Conservation (phyloP, 2,888 invertebrate genomes). For the Rhaphigaster nebulosa region DNA sequence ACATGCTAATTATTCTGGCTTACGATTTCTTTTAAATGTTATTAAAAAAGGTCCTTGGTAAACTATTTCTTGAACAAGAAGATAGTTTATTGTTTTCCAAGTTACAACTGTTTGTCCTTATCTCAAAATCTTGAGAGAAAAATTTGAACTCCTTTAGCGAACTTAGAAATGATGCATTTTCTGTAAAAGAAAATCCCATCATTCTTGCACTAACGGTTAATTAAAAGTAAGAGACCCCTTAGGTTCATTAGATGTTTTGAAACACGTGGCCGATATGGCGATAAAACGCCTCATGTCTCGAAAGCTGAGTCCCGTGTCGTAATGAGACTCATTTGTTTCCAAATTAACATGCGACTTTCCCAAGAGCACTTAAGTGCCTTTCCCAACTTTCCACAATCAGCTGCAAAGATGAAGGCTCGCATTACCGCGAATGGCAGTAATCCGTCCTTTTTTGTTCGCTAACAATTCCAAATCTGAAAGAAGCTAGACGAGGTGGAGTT, state of each 20-base stretch:
- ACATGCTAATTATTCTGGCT: too few relatives aligned
- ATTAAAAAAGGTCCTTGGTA: too few relatives aligned
- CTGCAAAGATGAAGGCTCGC: background rate
- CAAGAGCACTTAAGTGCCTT: background rate
- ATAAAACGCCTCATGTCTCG: background rate
- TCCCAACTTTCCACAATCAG: constrained; percentile 21
- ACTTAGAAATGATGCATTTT: too few relatives aligned
- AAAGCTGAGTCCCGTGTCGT: background rate
- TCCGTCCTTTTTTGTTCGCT: background rate
- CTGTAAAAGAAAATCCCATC: too few relatives aligned
- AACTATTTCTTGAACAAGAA: too few relatives aligned
- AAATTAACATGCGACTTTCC: constrained; percentile 18
- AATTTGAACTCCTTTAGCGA: too few relatives aligned
- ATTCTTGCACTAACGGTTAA: background rate
- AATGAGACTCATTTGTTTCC: constrained; percentile 17
- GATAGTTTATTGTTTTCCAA: too few relatives aligned
- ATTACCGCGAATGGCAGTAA: background rate
- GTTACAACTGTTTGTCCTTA: too few relatives aligned
- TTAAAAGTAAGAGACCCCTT: background rate
- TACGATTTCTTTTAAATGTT: too few relatives aligned
- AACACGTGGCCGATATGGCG: background rate
- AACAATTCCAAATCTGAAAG: background rate
- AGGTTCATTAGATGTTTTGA: background rate
- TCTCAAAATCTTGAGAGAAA: too few relatives aligned
- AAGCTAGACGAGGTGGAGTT: too few relatives aligned